These are phyloP conservation scores for Diorhabda sublineata DNA, from an alignment of 1,140 invertebrate species.

Conservation along the genomic window DNA sequence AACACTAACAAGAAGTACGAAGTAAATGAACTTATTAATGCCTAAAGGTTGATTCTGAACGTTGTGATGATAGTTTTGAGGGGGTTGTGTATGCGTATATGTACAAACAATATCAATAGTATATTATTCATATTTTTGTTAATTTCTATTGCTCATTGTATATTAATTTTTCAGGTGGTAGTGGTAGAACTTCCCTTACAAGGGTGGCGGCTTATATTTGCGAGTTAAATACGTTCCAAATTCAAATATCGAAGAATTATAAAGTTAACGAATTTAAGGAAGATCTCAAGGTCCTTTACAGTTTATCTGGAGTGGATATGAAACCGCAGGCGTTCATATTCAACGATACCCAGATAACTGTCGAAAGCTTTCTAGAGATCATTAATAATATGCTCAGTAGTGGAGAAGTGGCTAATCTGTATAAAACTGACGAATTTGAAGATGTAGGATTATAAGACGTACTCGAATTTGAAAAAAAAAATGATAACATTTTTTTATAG, in stretches of 20 bases:
- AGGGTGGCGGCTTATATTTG: constrained; percentile 74
- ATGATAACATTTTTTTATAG: constrained; percentile 44
- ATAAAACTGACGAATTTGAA: constrained; percentile 79
- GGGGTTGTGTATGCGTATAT: no score
- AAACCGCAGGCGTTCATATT: constrained; percentile 76
- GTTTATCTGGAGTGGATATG: constrained; percentile 65
- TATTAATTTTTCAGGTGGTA: constrained; percentile 59
- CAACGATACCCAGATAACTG: constrained; percentile 75
- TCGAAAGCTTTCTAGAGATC: constrained; percentile 81
- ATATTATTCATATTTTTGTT: no score
- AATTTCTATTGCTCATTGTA: no score
- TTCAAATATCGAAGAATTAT: constrained; percentile 74
- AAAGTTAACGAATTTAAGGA: constrained; percentile 72
- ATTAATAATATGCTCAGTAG: constrained; percentile 83
- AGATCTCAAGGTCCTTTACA: constrained; percentile 76
- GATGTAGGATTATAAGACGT: constrained; percentile 57
- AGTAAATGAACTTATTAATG: not conserved
- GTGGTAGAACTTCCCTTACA: constrained; percentile 74
- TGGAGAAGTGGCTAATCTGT: constrained; percentile 80
- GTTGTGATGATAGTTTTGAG: no score
- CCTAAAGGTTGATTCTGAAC: no score
- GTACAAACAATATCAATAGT: no score
- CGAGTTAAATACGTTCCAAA: constrained; percentile 71
- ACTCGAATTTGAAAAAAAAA: no score
- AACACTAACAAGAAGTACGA: not conserved